Evolutionary conservation across 2,797 vertebrate genomes (phyloP), one percentile per base, ranked within the genome.

Genomic region (Gobionotothen gibberifrons): DNA sequence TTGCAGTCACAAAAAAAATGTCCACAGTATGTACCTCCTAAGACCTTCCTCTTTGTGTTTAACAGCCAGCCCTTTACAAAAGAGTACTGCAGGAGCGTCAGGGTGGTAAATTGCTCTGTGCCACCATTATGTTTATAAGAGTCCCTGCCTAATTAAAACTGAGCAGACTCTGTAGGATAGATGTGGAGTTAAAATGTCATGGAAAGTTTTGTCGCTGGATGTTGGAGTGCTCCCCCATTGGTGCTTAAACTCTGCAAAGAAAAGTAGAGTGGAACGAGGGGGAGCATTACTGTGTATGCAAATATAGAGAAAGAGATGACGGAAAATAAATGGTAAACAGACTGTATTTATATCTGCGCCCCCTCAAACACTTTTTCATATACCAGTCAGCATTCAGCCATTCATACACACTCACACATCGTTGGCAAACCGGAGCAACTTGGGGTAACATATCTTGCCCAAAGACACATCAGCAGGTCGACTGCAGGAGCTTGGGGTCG

Each of bases 111-210:
- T 72, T 72, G 71, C 63, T 78, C 66, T 69, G 73, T 8, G 64
- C 51, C 69, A 63, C 71, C 54, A 46, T 26, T 69, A 54, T 78
- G 65, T 81, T 76, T 61, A 64, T 32, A 44, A 14, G 16, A 85
- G 39, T 73, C 83, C 72, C 79, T 46, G 29, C 10, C 79, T 79
- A 79, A 85, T 82, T 82, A 81, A 78, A 85, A 68, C 16, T 19
- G 42, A 73, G 56, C 43, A 55, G 60, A 51, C 65, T 52, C 52
- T 10, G 44, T 42, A 58, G 53, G 53, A 74, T 46, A 57, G 7
- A 63, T 19, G 15, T 32, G 40, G 47, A 59, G 64, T 53, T 48
- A 21, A 67, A 74, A 59, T 53, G 71, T 59, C 43, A 58, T 0
- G 5, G 42, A 65, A 63, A 10, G 57, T 54, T 76, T 51, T 51